A percentile compares a stretch with the other conserved stretches of the same genome.
Evolutionary conservation across 2,888 invertebrate species (phyloP).

Genomic region (Microctonus brassicae): DNA sequence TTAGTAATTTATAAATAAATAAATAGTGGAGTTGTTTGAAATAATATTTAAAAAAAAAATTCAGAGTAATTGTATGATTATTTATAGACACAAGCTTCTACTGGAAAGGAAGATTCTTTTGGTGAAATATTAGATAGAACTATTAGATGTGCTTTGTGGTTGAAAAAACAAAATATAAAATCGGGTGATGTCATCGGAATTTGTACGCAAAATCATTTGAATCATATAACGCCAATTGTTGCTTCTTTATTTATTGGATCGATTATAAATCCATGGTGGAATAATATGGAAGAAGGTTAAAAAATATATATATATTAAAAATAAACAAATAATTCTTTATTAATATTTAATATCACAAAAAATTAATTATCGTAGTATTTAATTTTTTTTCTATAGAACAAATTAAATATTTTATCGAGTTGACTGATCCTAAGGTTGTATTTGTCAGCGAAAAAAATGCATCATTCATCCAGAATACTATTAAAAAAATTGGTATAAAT

Average conservation of each 20-base stretch:
- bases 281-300: constrained; percentile 38
- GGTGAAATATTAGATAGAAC: constrained; percentile 39
- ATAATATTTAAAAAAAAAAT: background rate
- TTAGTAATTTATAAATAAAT: constrained; percentile 19
- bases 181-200: constrained; percentile 43
- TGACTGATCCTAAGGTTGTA: constrained; percentile 54
- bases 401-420: constrained; percentile 48
- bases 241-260: constrained; percentile 45
- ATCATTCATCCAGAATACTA: constrained; percentile 5
- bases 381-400: constrained; percentile 49
- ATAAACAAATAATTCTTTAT: background rate
- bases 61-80: background rate
- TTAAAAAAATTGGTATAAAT: constrained; percentile 32
- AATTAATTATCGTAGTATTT: too few species aligned
- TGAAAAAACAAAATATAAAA: constrained; percentile 42
- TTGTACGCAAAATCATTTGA: constrained; percentile 45
- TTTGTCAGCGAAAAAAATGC: background rate
- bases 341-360: too few species aligned
- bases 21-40: background rate
- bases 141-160: constrained; percentile 46
- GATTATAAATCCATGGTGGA: constrained; percentile 46
- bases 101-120: constrained; percentile 42
- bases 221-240: constrained; percentile 42
- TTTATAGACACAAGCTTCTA: constrained; percentile 42
- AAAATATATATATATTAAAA: too few species aligned